phyloP scores from a whole-genome alignment of 2,797 vertebrate species.

The Chanos chanos region DNA sequence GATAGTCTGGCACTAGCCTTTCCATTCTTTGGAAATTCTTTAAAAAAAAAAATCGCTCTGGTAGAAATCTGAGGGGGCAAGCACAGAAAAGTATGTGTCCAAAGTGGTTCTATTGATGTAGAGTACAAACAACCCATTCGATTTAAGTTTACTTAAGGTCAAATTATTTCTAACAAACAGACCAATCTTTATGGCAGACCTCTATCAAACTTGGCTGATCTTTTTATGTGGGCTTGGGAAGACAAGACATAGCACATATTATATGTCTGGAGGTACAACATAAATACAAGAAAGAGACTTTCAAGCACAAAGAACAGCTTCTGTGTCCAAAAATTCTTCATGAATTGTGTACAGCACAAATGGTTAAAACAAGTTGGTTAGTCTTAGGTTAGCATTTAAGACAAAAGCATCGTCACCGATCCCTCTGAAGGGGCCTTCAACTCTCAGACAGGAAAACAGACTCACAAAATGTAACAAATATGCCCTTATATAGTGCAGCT shows the following conservation, averaged over 20 bases:
- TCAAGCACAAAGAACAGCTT: too few species aligned
- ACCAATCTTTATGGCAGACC: neutral
- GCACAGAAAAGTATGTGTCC: neutral
- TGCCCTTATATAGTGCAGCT: neutral
- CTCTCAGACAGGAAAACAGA: constrained; percentile 25
- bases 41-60: neutral
- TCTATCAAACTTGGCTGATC: neutral
- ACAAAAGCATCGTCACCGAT: constrained; percentile 9
- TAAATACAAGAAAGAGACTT: too few species aligned
- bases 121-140: constrained; percentile 7
- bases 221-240: neutral
- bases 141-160: constrained; percentile 2
- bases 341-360: too few species aligned
- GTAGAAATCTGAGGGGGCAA: neutral
- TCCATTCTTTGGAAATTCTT: neutral
- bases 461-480: constrained; percentile 6
- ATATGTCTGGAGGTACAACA: too few species aligned
- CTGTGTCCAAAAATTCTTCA: too few species aligned
- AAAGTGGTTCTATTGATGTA: neutral
- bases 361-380: too few species aligned
- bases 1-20: neutral
- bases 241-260: neutral
- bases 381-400: neutral
- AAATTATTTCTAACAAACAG: constrained; percentile 19
- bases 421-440: constrained; percentile 31